These are phyloP conservation scores for Lates japonicus DNA, from an alignment of 2,797 vertebrate species.

Conservation along the genomic window DNA sequence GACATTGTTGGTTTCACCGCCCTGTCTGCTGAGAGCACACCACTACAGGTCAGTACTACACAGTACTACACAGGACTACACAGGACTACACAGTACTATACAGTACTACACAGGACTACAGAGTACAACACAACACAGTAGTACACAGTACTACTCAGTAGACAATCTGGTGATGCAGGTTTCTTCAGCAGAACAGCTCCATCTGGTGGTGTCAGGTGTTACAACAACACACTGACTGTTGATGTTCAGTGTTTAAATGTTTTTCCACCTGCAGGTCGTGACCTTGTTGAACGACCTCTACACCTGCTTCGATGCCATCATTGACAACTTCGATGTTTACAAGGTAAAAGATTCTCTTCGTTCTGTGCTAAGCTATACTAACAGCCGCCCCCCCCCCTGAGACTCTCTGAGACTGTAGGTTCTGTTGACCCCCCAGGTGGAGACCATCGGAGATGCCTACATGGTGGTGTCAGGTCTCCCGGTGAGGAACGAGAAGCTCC, in stretches of 20 bases:
- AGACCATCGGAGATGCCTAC: constrained; percentile 94
- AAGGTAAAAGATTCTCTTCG: constrained; percentile 53
- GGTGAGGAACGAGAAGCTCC: constrained; percentile 89
- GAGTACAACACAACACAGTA: not conserved
- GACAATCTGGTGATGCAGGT: not conserved
- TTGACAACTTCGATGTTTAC: constrained; percentile 95
- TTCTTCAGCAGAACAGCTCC: not conserved
- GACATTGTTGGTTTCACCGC: constrained; percentile 95
- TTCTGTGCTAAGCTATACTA: not conserved
- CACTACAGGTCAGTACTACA: constrained; percentile 88
- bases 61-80: not conserved
- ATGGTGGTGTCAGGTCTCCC: constrained; percentile 95
- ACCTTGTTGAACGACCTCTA: constrained; percentile 94
- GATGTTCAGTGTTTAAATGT: not conserved
- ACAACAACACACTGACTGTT: not conserved
- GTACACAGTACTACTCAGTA: not conserved
- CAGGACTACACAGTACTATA: not conserved
- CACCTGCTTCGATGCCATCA: constrained; percentile 96
- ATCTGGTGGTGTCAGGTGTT: not conserved
- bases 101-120: not conserved
- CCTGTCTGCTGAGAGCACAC: constrained; percentile 93
- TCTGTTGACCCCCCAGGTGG: constrained; percentile 83
- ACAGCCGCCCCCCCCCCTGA: not conserved
- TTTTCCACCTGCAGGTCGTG: constrained; percentile 86
- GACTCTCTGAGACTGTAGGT: too few species aligned